Evolutionary conservation across 2,113 vertebrate genomes (phyloP), one percentile per base, ranked within the genome.

Genomic region (Semnornis frantzii): DNA sequence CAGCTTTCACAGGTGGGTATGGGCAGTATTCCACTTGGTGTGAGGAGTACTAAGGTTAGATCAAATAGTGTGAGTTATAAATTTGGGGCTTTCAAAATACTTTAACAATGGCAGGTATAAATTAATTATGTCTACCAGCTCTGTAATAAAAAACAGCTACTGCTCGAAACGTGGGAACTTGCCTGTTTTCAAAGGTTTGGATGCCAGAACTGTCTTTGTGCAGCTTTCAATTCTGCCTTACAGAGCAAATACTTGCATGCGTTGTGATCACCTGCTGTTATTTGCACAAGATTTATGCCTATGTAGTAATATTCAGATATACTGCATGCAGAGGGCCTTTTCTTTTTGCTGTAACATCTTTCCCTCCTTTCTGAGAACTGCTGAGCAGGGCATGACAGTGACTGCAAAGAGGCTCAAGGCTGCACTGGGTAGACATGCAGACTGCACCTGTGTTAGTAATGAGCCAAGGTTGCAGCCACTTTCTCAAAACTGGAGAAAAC

Each of bases 341-440:
- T 11, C 5, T 16, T 85, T 39, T 57, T 16, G n/a, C 6, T 75
- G 50, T 31, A 37, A 13, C 8, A 30, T 25, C 24, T 77, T 44
- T 46, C 30, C 34, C 70, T 63, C 15, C 33, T 54, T 57, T 73
- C 48, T 58, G 60, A 69, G 64, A 55, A 63, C 27, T 33, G 34
- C 42, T 9, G 30, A 62, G 59, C 59, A 23, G 57, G 20, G n/a
- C 25, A 25, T 15, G 17, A 28, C 55, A 16, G 17, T 15, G 4
- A 19, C 46, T 39, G 24, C 17, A n/a, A 8, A 33, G 34, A 79
- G 15, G 46, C 44, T 48, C 13, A 11, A 33, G 59, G 39, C 23
- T n/a, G 52, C 13, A 0, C 0, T 55, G 63, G 42, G 48, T 21
- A 13, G n/a, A 11, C 2, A 2, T 3, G 4, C 20, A 42, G 33